Conservation (phyloP, 2,888 invertebrate species). For the Lamproptera curius region DNA sequence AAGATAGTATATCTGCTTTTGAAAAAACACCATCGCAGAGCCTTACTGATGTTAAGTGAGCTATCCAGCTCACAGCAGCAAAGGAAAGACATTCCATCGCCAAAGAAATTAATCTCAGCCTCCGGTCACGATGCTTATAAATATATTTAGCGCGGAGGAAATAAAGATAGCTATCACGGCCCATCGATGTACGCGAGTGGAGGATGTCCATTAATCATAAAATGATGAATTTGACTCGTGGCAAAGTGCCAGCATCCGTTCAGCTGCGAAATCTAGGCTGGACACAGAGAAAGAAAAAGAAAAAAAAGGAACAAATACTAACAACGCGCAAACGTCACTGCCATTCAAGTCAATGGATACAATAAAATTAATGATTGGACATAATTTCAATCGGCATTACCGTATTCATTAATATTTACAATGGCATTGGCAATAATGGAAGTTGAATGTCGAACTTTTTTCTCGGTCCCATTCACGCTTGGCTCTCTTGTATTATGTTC, state of each 20-base stretch:
- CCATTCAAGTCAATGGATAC: slow-evolving; percentile 68
- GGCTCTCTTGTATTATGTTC: slow-evolving; percentile 16
- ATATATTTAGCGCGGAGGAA: neutral
- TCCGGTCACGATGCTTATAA: neutral
- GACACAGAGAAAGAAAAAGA: slow-evolving; percentile 30
- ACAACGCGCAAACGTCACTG: slow-evolving; percentile 35
- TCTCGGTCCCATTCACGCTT: slow-evolving; percentile 16
- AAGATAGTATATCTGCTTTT: no score
- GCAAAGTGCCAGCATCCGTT: slow-evolving; percentile 42
- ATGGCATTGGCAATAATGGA: slow-evolving; percentile 27
- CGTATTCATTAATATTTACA: slow-evolving; percentile 30
- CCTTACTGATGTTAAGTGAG: no score
- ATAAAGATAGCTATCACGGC: neutral
- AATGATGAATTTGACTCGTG: slow-evolving; percentile 56
- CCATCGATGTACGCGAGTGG: neutral
- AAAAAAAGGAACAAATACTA: no score
- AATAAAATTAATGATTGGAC: slow-evolving; percentile 58
- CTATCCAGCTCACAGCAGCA: no score
- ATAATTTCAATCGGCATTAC: slow-evolving; percentile 46
- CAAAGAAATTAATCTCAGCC: no score
- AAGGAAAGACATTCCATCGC: no score
- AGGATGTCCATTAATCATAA: slow-evolving; percentile 43
- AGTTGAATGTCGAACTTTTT: slow-evolving; percentile 26
- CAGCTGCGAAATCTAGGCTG: slow-evolving; percentile 46
- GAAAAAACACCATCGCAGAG: no score